phyloP scores from a whole-genome alignment of 2,888 invertebrate species.

The Spilarctia lutea region DNA sequence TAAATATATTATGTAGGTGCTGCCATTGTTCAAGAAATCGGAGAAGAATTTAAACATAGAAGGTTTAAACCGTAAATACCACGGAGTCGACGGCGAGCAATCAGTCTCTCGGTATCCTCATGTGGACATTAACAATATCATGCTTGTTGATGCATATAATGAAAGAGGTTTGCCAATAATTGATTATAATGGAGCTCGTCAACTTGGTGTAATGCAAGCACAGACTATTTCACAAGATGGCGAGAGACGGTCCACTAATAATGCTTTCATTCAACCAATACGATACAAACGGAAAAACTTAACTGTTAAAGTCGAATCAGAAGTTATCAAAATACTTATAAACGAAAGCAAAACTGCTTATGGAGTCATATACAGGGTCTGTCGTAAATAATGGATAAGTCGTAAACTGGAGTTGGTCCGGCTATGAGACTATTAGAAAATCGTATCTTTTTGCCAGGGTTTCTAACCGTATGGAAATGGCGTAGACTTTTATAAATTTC shows the following conservation, averaged over 20 bases:
- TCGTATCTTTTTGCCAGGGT: no score
- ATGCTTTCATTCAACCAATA: slow-evolving; percentile 89
- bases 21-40: slow-evolving; percentile 84
- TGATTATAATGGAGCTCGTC: slow-evolving; percentile 85
- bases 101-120: slow-evolving; percentile 87
- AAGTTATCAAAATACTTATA: slow-evolving; percentile 85
- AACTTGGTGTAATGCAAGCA: slow-evolving; percentile 86
- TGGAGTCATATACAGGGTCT: no score
- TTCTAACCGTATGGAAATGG: no score
- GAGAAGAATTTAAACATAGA: slow-evolving; percentile 86
- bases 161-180: slow-evolving; percentile 86
- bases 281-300: slow-evolving; percentile 83
- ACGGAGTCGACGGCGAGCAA: slow-evolving; percentile 87
- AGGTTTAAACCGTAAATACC: slow-evolving; percentile 82
- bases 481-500: no score
- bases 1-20: slow-evolving; percentile 11
- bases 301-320: slow-evolving; percentile 79
- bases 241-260: slow-evolving; percentile 87
- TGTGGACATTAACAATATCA: slow-evolving; percentile 84
- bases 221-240: slow-evolving; percentile 86
- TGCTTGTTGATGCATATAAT: slow-evolving; percentile 84
- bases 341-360: slow-evolving; percentile 73
- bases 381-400: no score
- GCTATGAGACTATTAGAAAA: no score
- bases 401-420: no score